These are phyloP conservation scores for Leptinotarsa lineolata DNA, from an alignment of 1,140 invertebrate genomes.

Conservation along the genomic window DNA sequence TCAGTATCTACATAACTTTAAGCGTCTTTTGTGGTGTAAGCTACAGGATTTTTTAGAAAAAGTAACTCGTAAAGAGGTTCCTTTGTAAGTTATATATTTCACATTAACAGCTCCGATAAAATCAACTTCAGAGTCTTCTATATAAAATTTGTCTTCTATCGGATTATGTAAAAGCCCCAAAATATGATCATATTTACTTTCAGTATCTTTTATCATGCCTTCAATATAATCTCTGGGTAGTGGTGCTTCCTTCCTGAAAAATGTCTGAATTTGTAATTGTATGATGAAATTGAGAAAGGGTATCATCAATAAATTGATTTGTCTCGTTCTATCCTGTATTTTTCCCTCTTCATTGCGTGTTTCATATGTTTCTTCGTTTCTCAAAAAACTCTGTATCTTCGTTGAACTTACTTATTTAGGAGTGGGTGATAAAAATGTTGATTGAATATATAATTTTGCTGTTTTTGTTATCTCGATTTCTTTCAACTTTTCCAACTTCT, in stretches of 20 bases:
- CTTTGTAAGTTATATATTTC: too few species aligned
- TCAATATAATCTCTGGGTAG: neutral
- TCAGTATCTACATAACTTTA: too few species aligned
- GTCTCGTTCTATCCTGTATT: neutral
- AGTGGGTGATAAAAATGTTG: conserved; percentile 11
- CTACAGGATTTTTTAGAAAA: too few species aligned
- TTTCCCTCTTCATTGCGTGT: conserved; percentile 5
- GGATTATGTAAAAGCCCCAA: neutral
- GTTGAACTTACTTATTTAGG: neutral
- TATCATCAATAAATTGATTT: conserved; percentile 14
- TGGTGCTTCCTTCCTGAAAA: neutral
- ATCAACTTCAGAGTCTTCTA: too few species aligned
- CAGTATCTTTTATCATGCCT: conserved; percentile 2
- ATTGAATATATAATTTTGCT: conserved; percentile 9
- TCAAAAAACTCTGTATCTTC: too few species aligned
- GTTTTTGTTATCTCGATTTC: neutral
- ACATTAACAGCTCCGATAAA: too few species aligned
- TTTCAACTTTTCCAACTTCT: too few species aligned
- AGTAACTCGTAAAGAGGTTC: too few species aligned
- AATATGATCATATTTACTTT: conserved; percentile 7
- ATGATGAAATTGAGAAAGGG: conserved; percentile 5
- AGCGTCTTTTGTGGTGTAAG: too few species aligned
- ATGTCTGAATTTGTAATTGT: conserved; percentile 10
- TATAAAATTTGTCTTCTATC: too few species aligned
- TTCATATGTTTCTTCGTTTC: conserved; percentile 14